Evolutionary conservation across 2,888 invertebrate species (phyloP), one percentile per base, ranked within the genome.

Genomic region (Bibio marci): DNA sequence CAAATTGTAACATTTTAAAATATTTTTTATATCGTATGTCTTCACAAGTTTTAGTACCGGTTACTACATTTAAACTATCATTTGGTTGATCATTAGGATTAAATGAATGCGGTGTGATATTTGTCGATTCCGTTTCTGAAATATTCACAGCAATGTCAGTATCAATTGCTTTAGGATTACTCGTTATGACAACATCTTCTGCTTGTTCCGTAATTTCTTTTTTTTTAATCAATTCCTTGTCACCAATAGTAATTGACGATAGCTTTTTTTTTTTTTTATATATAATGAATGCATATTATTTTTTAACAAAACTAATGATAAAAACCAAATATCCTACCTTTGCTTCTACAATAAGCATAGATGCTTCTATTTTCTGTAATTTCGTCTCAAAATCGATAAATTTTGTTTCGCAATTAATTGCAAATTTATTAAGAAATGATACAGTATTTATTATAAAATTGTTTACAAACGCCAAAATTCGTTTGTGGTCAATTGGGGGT

Each of bases 1-100:
- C 91, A 50, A 91, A 71, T 49, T 82, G 80, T 2, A 88, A 54
- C 90, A 92, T 88, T 67, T 86, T 90, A 42, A 90, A 77, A 63
- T 77, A 91, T 58, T 73, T 78, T 18, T 70, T 66, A 59, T 78
- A 88, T 47, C 73, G 68, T 4, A 74, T 71, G 57, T 80, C 77
- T 38, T 70, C 65, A 43, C 58, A 59, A 26, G 59, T 62, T 39
- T 57, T 59, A n/a, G 58, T 48, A 10, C 37, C 40, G 18, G 39
- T 45, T 37, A 45, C 44, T 17, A 50, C 40, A 15, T 25, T 35
- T n/a, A n/a, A n/a, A n/a, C n/a, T n/a, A n/a, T n/a, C n/a, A 17
- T 49, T 45, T 32, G 42, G 39, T 19, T 22, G 35, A 14, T 45
- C 42, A 37, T 43, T 30, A 13, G 41, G 41, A 8, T 38, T 45